Evolutionary conservation across 1,140 invertebrate species (phyloP).

Genomic region (Leptoteleia sp.): DNA sequence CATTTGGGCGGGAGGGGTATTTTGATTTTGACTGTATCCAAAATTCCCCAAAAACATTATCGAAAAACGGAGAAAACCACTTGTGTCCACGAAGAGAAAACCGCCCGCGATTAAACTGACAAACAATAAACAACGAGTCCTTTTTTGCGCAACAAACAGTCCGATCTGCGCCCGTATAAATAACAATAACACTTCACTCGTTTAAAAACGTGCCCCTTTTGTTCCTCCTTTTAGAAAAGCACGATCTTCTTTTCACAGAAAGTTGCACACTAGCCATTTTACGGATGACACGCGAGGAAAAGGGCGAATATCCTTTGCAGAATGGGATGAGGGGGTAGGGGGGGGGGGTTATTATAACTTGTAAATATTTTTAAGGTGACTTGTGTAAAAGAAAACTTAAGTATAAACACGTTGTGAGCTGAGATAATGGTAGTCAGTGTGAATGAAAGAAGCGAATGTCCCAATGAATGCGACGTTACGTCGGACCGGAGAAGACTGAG

Average conservation of each 20-base stretch:
- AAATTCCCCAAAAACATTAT: constrained; percentile 75
- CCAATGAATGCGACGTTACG: constrained; percentile 21
- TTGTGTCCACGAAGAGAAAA: neutral
- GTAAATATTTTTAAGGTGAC: neutral
- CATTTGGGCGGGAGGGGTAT: constrained; percentile 70
- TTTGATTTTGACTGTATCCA: constrained; percentile 71
- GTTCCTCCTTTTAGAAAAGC: constrained; percentile 66
- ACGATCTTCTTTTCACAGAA: constrained; percentile 61
- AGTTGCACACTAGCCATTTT: constrained; percentile 67
- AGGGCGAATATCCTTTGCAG: neutral
- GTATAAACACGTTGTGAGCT: no score
- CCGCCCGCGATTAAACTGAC: no score
- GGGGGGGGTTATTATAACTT: neutral
- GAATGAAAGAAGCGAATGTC: constrained; percentile 7
- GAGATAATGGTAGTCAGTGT: neutral
- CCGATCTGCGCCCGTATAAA: no score
- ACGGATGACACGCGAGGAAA: constrained; percentile 1
- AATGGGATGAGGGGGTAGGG: no score
- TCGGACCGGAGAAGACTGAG: constrained; percentile 70
- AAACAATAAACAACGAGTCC: no score
- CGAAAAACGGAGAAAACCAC: constrained; percentile 11
- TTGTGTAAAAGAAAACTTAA: no score
- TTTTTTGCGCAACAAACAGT: no score
- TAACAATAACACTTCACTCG: constrained; percentile 12
- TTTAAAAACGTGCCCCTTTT: constrained; percentile 64